A percentile compares a stretch with the other conserved stretches of the same genome.
Evolutionary conservation across 1,140 invertebrate species (phyloP).

Genomic region (Epicauta chinensis): DNA sequence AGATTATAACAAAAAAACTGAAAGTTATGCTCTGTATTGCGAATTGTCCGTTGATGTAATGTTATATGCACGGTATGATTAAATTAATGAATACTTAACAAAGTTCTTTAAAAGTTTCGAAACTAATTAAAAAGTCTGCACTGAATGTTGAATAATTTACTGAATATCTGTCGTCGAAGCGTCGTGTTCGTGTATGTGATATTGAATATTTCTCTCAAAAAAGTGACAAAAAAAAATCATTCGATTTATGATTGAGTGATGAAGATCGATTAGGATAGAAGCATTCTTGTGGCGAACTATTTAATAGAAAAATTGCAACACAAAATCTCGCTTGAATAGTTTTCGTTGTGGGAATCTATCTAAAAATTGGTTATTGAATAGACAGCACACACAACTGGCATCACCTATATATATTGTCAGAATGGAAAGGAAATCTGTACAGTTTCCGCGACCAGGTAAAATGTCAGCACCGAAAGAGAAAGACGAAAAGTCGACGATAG

Average conservation of each 20-base stretch:
- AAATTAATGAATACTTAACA: slow-evolving; percentile 21
- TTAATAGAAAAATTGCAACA: no score
- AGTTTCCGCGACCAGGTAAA: slow-evolving; percentile 8
- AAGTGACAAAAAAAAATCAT: no score
- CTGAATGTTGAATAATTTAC: slow-evolving; percentile 15
- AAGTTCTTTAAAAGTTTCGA: slow-evolving; percentile 17
- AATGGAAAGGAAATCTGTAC: slow-evolving; percentile 13
- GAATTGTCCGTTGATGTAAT: slow-evolving; percentile 8
- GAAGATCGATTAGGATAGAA: no score
- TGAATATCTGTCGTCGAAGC: slow-evolving; percentile 5
- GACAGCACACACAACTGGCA: not conserved
- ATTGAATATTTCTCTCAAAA: no score
- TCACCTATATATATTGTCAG: slow-evolving; percentile 8
- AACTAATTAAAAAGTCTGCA: slow-evolving; percentile 21
- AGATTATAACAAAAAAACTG: no score
- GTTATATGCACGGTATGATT: slow-evolving; percentile 16
- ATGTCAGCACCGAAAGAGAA: no score
- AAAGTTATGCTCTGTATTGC: slow-evolving; percentile 3
- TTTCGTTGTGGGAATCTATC: no score
- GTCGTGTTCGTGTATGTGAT: no score
- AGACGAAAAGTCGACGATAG: not conserved
- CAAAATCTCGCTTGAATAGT: no score
- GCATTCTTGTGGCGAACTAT: no score
- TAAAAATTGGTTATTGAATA: not conserved
- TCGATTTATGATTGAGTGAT: no score